A percentile compares a stretch with the other conserved stretches of the same genome.
Conservation (phyloP, 1,140 invertebrate species). For the Atta texana region DNA sequence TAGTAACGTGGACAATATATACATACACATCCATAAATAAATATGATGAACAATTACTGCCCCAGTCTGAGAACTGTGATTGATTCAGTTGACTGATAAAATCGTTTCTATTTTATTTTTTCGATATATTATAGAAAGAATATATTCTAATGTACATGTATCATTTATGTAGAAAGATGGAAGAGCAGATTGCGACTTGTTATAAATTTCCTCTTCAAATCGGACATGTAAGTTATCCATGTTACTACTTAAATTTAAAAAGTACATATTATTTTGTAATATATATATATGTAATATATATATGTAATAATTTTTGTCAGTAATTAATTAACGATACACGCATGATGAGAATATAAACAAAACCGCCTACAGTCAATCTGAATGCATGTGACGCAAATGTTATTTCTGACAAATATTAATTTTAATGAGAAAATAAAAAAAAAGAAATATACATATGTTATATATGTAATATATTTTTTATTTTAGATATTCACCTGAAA, state of each 20-base stretch:
- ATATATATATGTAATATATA: not conserved
- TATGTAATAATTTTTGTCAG: conserved; percentile 9
- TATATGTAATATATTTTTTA: not conserved
- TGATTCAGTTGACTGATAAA: conserved; percentile 73
- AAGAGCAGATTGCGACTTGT: not conserved
- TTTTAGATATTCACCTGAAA: conserved; percentile 30
- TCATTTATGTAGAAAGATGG: conserved; percentile 38
- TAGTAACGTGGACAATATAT: too few species aligned
- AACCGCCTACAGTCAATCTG: conserved; percentile 77
- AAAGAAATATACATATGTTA: not conserved
- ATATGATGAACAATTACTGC: conserved; percentile 76
- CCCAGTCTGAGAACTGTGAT: conserved; percentile 81
- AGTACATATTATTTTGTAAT: not conserved
- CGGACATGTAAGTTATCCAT: conserved; percentile 35
- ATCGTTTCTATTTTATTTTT: not conserved
- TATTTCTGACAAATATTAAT: conserved; percentile 61
- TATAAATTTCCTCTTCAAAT: not conserved
- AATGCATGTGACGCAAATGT: conserved; percentile 74
- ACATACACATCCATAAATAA: too few species aligned
- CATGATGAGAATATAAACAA: conserved; percentile 72
- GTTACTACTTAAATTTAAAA: conserved; percentile 8
- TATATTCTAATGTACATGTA: not conserved
- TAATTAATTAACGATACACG: conserved; percentile 32
- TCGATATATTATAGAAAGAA: not conserved
- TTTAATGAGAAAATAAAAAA: not conserved